Evolutionary conservation across 1,140 invertebrate species (phyloP), one percentile per base, ranked within the genome.

Genomic region (Himalopsyche phryganea): DNA sequence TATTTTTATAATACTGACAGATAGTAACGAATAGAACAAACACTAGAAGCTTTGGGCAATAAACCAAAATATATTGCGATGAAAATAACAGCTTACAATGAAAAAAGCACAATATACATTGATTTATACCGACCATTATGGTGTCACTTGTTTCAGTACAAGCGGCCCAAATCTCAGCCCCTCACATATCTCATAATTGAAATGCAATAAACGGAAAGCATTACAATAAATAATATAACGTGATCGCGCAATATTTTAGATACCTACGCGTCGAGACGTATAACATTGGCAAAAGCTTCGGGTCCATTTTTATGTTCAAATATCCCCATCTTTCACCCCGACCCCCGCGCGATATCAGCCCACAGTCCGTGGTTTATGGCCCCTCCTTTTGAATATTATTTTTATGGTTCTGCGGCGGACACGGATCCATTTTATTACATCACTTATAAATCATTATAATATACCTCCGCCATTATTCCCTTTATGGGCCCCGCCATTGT

Each of bases 371-470:
- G 56, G 41, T 59, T 63, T 63, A 57, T 50, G 55, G 46, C 60
- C 50, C 18, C 52, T 41, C 47, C 56, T 59, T 50, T 54, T 63
- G 61, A 63, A 63, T 63, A 63, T 59, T 59, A 63, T 63, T 63
- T 59, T 63, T 63, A 63, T 59, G 48, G 56, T 9, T 59, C 51
- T 52, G 56, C 50, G 40, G 44, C 54, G 55, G 60, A 63, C 52
- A 52, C 23, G 45, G 51, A 50, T 35, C 57, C 47, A 49, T 63
- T 63, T 63, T 59, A 63, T 63, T 58, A 54, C 61, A 45, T 47
- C 61, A 56, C 61, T 59, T 56, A 59, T 63, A 63, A 59, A 63
- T 59, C 61, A 63, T 63, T 50, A 55, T 60, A 60, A 60, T 60
- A 53, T 53, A 53, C 56, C 58, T 53, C 38, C 28, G 10, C 42